phyloP scores from a whole-genome alignment of 2,113 vertebrate species.

The cat (Felis catus) region F.catus_Fca126_mat1.0 CM031423.1:41043501-41044000 shows the following conservation, averaged over 20 bases:
- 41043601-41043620: not conserved
- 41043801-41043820: not conserved
- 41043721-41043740: not conserved
- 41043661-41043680: not conserved
- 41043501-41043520: not conserved
- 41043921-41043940: not conserved
- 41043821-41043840: not conserved
- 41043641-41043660: not conserved
- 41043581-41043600: not conserved
- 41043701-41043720: not conserved
- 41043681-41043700: not conserved
- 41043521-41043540: not conserved
- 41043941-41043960: too few relatives aligned
- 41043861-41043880: fast-evolving
- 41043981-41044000: not conserved
- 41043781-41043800: not conserved
- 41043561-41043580: not conserved
- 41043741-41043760: not conserved
- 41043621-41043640: not conserved
- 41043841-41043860: too few relatives aligned
- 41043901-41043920: not conserved
- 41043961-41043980: not conserved
- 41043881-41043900: not conserved
- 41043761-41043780: not conserved
- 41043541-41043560: not conserved